These are phyloP conservation scores for Molossus alvarezi DNA, from an alignment of 2,797 vertebrate species.

Conservation along the genomic window DNA sequence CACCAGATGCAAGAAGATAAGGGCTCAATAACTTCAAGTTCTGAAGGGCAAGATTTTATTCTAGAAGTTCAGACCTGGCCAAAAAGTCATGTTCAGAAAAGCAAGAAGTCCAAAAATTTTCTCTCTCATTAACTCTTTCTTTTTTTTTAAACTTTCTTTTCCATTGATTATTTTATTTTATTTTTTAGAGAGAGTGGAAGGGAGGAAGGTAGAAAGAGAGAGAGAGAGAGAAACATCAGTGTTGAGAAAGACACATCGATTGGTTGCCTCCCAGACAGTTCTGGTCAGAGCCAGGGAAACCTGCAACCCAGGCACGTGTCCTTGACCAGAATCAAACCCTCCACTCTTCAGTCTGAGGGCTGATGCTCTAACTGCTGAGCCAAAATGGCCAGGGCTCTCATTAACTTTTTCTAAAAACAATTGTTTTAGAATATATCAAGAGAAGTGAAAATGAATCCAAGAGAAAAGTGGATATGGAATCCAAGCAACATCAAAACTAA, in stretches of 20 bases:
- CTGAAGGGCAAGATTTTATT: slow-evolving; percentile 19
- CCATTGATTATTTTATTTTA: too few species aligned
- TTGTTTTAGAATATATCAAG: not conserved
- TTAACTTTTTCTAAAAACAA: not conserved
- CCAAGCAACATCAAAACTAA: slow-evolving; percentile 42
- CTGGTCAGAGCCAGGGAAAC: too few species aligned
- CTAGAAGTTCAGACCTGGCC: not conserved
- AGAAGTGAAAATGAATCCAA: slow-evolving; percentile 58
- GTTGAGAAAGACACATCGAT: too few species aligned
- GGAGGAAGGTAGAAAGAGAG: too few species aligned
- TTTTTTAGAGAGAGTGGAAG: too few species aligned
- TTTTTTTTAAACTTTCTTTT: too few species aligned
- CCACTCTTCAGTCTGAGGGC: too few species aligned
- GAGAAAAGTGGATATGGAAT: not conserved
- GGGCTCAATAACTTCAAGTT: not conserved
- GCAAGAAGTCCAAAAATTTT: not conserved
- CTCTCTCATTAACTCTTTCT: not conserved
- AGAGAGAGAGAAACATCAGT: too few species aligned
- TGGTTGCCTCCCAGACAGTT: too few species aligned
- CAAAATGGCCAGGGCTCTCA: not conserved
- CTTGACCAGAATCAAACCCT: too few species aligned
- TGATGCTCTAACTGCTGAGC: too few species aligned
- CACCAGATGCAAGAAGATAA: not conserved
- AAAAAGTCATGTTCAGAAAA: slow-evolving; percentile 54
- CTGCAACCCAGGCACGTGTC: too few species aligned